These are phyloP conservation scores for Drosophila lacicola DNA, from an alignment of 2,888 invertebrate genomes.

Conservation along the genomic window DNA sequence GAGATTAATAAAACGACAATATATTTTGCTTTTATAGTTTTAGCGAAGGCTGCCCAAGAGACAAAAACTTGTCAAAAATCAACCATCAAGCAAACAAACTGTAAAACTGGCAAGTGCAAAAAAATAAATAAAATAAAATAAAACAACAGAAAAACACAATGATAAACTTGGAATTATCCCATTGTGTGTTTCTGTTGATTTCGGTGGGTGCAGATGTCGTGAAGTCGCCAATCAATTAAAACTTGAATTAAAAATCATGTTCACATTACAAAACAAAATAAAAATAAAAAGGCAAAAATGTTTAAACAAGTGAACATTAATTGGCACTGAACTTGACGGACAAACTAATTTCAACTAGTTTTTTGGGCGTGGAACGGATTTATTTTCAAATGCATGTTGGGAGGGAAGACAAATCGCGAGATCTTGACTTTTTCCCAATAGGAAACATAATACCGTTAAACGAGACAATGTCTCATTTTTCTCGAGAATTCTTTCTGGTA, in stretches of 20 bases:
- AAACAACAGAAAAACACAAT: constrained; percentile 22
- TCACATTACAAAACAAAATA: constrained; percentile 15
- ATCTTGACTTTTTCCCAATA: too few relatives aligned
- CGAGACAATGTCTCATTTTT: background rate
- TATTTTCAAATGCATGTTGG: background rate
- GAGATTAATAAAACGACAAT: constrained; percentile 59
- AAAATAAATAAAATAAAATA: constrained; percentile 18
- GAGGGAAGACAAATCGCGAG: too few relatives aligned
- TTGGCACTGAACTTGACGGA: constrained; percentile 66
- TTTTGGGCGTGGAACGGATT: constrained; percentile 33
- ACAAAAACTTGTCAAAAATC: constrained; percentile 58
- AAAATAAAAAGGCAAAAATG: background rate
- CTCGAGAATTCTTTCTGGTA: constrained; percentile 1
- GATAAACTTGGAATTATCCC: constrained; percentile 52
- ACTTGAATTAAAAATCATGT: constrained; percentile 45
- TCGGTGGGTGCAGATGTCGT: constrained; percentile 74
- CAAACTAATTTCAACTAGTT: constrained; percentile 24
- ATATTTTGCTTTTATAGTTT: constrained; percentile 40
- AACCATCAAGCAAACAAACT: constrained; percentile 37
- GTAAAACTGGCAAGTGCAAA: constrained; percentile 52
- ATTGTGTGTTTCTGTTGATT: constrained; percentile 54
- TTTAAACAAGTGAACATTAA: constrained; percentile 60
- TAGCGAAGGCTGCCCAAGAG: constrained; percentile 64
- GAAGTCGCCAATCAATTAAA: constrained; percentile 77
- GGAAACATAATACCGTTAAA: background rate